Evolutionary conservation across 2,797 vertebrate genomes (phyloP).

Genomic region (Acrocephalus scirpaceus): DNA sequence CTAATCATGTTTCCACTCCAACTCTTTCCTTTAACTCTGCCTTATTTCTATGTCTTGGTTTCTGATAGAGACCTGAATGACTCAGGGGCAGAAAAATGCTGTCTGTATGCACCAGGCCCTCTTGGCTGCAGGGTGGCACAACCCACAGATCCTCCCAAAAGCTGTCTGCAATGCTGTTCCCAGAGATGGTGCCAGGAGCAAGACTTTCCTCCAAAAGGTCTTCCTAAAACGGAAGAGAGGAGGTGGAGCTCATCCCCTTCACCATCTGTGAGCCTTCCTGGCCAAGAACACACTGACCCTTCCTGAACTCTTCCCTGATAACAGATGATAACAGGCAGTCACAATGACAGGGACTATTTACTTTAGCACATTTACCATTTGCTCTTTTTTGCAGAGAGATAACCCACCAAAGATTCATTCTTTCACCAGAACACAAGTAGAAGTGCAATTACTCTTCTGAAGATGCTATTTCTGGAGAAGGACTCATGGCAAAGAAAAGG

Average conservation of each 20-base stretch:
- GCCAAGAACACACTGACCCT: neutral
- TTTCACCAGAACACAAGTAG: neutral
- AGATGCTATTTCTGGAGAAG: neutral
- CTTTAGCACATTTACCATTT: neutral
- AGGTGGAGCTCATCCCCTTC: neutral
- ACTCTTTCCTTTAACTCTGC: neutral
- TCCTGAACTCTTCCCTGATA: neutral
- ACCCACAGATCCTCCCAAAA: neutral
- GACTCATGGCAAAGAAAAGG: neutral
- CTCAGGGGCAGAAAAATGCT: neutral
- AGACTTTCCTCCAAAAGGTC: neutral
- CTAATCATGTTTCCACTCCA: neutral
- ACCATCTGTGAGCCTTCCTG: neutral
- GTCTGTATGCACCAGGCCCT: neutral
- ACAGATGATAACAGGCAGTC: neutral
- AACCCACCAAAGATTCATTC: neutral
- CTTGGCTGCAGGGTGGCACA: neutral
- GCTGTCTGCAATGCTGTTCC: neutral
- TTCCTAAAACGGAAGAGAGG: neutral
- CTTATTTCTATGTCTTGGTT: neutral
- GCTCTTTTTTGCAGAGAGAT: neutral
- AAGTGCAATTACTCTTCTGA: neutral
- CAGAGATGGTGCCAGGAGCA: neutral
- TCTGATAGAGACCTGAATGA: neutral
- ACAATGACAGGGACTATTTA: neutral